A percentile compares a stretch with the other conserved stretches of the same genome.
phyloP scores from a whole-genome alignment of 1,140 invertebrate species.

The Aphelinus certus region DNA sequence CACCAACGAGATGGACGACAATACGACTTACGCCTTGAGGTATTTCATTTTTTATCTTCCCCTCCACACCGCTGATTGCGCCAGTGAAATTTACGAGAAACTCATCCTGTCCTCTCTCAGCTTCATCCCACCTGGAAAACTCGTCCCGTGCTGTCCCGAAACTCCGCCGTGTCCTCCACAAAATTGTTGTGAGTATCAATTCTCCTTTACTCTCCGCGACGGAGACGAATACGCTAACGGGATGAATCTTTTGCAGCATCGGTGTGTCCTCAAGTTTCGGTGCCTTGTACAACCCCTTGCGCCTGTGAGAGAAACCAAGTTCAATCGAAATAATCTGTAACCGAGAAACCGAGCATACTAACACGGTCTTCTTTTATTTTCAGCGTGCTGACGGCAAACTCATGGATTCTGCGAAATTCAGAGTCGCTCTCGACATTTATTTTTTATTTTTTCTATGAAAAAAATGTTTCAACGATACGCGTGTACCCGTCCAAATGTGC shows the following conservation, averaged over 20 bases:
- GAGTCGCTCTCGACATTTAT: background rate
- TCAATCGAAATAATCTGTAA: too few species aligned
- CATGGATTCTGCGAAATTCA: conserved; percentile 8
- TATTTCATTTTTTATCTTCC: conserved; percentile 19
- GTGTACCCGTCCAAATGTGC: background rate
- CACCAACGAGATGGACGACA: conserved; percentile 50
- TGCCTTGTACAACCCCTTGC: conserved; percentile 43
- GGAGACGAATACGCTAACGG: too few species aligned
- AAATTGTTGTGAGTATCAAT: conserved; percentile 38
- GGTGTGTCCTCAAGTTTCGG: conserved; percentile 22
- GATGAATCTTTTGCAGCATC: conserved; percentile 5
- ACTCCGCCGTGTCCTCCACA: background rate
- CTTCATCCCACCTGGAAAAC: conserved; percentile 50
- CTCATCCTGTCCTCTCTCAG: conserved; percentile 26
- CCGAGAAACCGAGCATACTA: too few species aligned
- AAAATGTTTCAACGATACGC: background rate
- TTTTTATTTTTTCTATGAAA: conserved; percentile 24
- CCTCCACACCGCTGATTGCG: too few species aligned
- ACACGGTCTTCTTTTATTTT: background rate
- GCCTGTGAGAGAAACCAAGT: conserved; percentile 41
- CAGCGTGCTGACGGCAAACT: conserved; percentile 2
- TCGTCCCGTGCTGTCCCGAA: conserved; percentile 39
- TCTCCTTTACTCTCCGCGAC: background rate
- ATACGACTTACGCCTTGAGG: conserved; percentile 59
- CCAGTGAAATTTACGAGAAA: too few species aligned